Evolutionary conservation across 2,113 vertebrate genomes (phyloP).

Genomic region (Melanotaenia duboulayi): DNA sequence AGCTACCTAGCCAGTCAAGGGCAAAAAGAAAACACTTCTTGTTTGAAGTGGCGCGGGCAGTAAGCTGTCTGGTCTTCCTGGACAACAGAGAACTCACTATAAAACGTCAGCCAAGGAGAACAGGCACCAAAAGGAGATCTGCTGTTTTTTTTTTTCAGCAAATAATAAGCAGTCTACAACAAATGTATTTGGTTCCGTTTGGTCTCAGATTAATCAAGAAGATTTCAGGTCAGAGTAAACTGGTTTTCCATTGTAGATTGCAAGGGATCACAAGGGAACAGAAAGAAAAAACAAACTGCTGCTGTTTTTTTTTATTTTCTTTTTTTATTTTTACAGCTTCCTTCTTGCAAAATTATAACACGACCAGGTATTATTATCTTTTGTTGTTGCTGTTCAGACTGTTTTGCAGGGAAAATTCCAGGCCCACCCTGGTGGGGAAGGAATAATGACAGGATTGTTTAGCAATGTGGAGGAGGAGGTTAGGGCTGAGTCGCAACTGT

Average conservation of each 20-base stretch:
- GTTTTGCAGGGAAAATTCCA: slow-evolving; percentile 74
- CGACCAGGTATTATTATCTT: slow-evolving; percentile 61
- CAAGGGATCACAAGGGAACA: slow-evolving; percentile 9
- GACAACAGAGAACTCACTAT: slow-evolving; percentile 24
- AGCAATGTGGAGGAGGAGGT: slow-evolving; percentile 48
- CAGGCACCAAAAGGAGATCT: slow-evolving; percentile 12
- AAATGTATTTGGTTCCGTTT: slow-evolving; percentile 10
- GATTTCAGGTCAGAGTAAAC: slow-evolving; percentile 15
- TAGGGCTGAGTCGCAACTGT: slow-evolving; percentile 36
- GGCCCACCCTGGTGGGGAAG: slow-evolving; percentile 63
- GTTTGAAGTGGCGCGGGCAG: slow-evolving; percentile 53
- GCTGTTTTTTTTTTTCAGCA: slow-evolving; percentile 10
- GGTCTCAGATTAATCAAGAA: slow-evolving; percentile 11
- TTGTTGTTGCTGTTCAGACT: slow-evolving; percentile 70
- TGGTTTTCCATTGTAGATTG: slow-evolving; percentile 10
- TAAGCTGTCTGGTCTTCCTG: slow-evolving; percentile 25
- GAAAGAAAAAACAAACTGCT: slow-evolving; percentile 13
- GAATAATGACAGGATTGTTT: slow-evolving; percentile 77
- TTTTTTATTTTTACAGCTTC: slow-evolving; percentile 16
- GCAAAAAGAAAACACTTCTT: slow-evolving; percentile 44
- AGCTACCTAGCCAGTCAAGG: slow-evolving; percentile 52
- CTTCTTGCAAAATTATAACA: slow-evolving; percentile 33
- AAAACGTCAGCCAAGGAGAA: slow-evolving; percentile 36
- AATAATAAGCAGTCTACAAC: slow-evolving; percentile 15
- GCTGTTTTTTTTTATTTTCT: neutral